Evolutionary conservation across 2,113 vertebrate genomes (phyloP), one percentile per base, ranked within the genome.

Genomic region (Gobius niger): DNA sequence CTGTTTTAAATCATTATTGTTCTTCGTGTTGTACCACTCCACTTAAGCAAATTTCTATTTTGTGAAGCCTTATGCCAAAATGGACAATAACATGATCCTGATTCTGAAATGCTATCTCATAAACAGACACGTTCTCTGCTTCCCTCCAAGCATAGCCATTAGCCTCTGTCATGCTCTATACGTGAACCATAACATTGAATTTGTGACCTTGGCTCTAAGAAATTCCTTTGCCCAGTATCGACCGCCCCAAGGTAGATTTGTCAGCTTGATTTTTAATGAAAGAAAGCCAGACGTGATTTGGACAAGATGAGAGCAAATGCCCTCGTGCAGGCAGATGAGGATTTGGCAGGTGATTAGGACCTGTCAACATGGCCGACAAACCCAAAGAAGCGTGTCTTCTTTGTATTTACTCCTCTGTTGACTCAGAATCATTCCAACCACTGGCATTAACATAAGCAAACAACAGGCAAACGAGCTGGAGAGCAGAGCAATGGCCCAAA

Each of bases 331-430:
- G 82, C 72, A 85, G 82, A 82, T 77, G 78, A 91, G 71, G 72
- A 75, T 70, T 86, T 88, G 82, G 84, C 84, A 85, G 67, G 59
- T 59, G 19, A 86, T 75, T 40, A 80, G 42, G 47, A 51, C 77
- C 47, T 52, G 73, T 83, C 74, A 81, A 84, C 80, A 85, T 59
- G 81, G 81, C 80, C 79, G 72, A 76, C 85, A 70, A 77, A 81
- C 61, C 75, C 68, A 69, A 65, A 73, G 67, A 34, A 16, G 24
- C 65, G 47, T 62, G 52, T 57, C 67, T 63, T 73, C 61, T 60
- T 52, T 67, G 54, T 67, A 53, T 82, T 83, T 78, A 56, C 67
- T 78, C 76, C 60, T 70, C 80, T 70, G 74, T 75, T 81, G 82
- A 86, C 77, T 79, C 67, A 70, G 49, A 72, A 74, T 65, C 65